Evolutionary conservation across 2,113 vertebrate genomes (phyloP).

Genomic region (Nansenia antarctica): DNA sequence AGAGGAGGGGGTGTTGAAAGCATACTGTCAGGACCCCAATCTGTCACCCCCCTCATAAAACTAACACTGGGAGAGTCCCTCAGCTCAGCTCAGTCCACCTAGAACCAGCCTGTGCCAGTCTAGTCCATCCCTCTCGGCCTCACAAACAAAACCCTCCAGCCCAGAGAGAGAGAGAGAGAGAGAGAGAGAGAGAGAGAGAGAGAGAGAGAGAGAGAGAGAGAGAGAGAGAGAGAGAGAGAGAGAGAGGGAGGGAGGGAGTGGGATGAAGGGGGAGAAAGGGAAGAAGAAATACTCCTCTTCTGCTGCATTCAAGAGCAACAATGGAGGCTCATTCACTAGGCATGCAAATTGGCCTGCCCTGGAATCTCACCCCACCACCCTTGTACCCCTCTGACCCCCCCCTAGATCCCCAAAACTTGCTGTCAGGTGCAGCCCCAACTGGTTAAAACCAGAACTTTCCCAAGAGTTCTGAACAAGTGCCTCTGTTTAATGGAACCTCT

Average conservation of each 20-base stretch:
- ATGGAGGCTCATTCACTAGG: not conserved
- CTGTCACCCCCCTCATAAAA: constrained; percentile 57
- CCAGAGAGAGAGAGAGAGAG: constrained; percentile 24
- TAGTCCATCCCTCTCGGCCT: constrained; percentile 61
- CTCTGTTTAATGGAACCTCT: not conserved
- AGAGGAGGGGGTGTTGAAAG: constrained; percentile 22
- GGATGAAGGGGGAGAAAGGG: not conserved
- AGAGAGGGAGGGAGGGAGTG: not conserved
- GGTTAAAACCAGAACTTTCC: constrained; percentile 15
- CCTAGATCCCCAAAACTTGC: not conserved
- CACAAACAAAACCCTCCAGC: constrained; percentile 58
- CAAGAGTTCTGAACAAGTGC: not conserved
- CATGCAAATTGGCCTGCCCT: not conserved
- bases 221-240: not conserved
- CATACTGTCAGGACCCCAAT: constrained; percentile 45
- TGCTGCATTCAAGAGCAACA: not conserved
- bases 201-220: constrained; percentile 11
- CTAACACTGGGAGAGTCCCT: constrained; percentile 40
- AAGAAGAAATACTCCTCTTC: not conserved
- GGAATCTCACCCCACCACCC: not conserved
- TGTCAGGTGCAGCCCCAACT: constrained; percentile 36
- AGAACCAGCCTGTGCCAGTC: constrained; percentile 79
- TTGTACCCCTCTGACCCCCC: not conserved
- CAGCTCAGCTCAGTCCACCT: constrained; percentile 49
- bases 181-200: constrained; percentile 13